Base-by-base conservation (phyloP, 2,888 invertebrate species). In the Mellilla xanthometata region DNA sequence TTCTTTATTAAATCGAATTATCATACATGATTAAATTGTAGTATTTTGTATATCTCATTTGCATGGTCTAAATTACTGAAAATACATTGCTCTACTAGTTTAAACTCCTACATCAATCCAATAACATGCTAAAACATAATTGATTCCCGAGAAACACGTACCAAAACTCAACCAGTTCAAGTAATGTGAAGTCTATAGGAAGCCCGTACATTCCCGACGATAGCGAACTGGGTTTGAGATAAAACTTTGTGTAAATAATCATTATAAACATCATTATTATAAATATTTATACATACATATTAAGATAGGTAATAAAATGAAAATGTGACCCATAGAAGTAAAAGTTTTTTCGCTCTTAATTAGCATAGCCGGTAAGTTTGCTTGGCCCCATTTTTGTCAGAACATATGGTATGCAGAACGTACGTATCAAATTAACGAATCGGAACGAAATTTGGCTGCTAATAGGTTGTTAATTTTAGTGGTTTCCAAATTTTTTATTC, bases 111-210 rank as follows among this genome's bases (percentile, higher is more conserved):
- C 11, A 12, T 28, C n/a, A n/a, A 11, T 2, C 19, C 26, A 12
- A 9, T 9, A 34, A 15, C 56, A 52, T 57, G 56, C 54, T 43
- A 33, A 43, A 15, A 26, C 31, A 13, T n/a, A 39, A 19, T 19
- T 39, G 24, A 35, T 30, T 43, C 39, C 9, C 9, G 15, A 23
- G 12, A 31, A n/a, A 45, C 51, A 84, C 86, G 62, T 88, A 89
- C 88, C 88, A 89, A 70, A 76, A 84, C 36, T 75, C 68, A 49
- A 87, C 60, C 77, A 87, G 76, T 77, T 88, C 77, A 50, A 62
- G 55, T 53, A 81, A 68, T 28, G 72, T 75, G 78, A 81, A 80
- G 73, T 88, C 88, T 73, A 83, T 69, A 48, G 87, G 87, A 33
- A 87, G 79, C 60, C 78, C 73, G 60, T 69, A 68, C 85, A 82